phyloP scores from a whole-genome alignment of 1,140 invertebrate species.

The Rhagoletis pomonella region DNA sequence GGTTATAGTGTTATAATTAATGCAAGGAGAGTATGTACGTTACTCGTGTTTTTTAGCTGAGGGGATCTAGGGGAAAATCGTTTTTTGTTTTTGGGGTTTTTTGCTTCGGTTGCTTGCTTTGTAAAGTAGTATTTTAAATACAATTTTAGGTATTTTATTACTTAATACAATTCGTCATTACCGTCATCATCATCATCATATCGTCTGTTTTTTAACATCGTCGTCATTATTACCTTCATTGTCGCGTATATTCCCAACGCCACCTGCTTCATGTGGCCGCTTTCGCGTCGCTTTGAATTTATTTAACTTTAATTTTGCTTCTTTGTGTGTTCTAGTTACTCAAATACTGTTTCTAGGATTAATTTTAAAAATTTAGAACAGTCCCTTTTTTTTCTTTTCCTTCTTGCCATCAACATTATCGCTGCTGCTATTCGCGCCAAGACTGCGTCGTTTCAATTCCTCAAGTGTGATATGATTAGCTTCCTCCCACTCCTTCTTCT shows the following conservation, averaged over 20 bases:
- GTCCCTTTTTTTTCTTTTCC: conserved; percentile 73
- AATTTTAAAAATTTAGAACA: conserved; percentile 65
- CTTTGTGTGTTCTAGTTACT: conserved; percentile 42
- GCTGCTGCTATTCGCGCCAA: conserved; percentile 86
- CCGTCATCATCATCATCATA: not conserved
- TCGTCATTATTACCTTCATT: not conserved
- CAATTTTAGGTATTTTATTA: conserved; percentile 51
- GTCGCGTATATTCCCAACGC: not conserved
- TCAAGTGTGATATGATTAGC: conserved; percentile 91
- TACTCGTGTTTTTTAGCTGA: conserved; percentile 43
- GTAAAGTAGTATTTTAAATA: conserved; percentile 52
- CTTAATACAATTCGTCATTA: conserved; percentile 44
- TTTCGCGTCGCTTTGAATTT: conserved; percentile 32
- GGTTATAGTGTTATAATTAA: conserved; percentile 44
- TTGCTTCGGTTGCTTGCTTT: conserved; percentile 49
- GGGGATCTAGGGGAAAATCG: not conserved
- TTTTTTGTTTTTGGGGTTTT: conserved; percentile 10
- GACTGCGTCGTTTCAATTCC: conserved; percentile 86
- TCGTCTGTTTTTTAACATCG: conserved; percentile 2
- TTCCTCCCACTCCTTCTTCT: conserved; percentile 92
- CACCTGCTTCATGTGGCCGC: not conserved
- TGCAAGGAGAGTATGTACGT: conserved; percentile 41
- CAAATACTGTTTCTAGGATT: conserved; percentile 53
- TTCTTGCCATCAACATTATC: conserved; percentile 72
- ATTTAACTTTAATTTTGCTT: conserved; percentile 10